phyloP scores from a whole-genome alignment of 2,888 invertebrate species.

The Orthonevra nobilis region DNA sequence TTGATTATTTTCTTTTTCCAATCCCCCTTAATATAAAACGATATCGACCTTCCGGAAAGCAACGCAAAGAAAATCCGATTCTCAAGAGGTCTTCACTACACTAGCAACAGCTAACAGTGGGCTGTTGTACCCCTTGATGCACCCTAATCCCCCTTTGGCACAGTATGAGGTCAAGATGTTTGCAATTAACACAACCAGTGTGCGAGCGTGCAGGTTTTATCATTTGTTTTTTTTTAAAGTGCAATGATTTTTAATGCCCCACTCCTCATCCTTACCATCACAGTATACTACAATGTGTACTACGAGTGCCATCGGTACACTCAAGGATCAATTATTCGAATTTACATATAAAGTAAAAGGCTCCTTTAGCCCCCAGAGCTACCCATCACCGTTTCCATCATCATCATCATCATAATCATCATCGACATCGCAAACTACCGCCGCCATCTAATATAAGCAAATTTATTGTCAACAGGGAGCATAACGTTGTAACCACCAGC shows the following conservation, averaged over 20 bases:
- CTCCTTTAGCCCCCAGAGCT: slow-evolving; percentile 39
- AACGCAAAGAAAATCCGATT: slow-evolving; percentile 14
- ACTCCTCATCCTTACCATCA: slow-evolving; percentile 14
- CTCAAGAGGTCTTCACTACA: slow-evolving; percentile 4
- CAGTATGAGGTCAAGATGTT: slow-evolving; percentile 68
- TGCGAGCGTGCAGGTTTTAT: no score
- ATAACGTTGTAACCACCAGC: slow-evolving; percentile 57
- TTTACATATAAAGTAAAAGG: slow-evolving; percentile 65
- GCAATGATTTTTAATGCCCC: slow-evolving; percentile 41
- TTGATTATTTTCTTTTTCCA: slow-evolving; percentile 61
- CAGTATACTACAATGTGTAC: slow-evolving; percentile 11
- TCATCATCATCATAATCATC: slow-evolving; percentile 33
- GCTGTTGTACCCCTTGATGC: neutral
- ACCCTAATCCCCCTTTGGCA: slow-evolving; percentile 12
- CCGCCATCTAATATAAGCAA: slow-evolving; percentile 66
- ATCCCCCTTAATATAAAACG: slow-evolving; percentile 61
- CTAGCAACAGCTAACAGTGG: slow-evolving; percentile 11
- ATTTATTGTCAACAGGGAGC: slow-evolving; percentile 70
- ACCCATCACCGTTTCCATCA: no score
- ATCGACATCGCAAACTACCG: slow-evolving; percentile 48
- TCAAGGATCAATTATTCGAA: slow-evolving; percentile 66
- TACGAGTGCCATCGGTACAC: slow-evolving; percentile 17
- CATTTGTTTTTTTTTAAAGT: slow-evolving; percentile 47
- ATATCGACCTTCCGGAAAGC: slow-evolving; percentile 10
- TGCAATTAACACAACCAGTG: slow-evolving; percentile 63